These are phyloP conservation scores for Colius striatus DNA, from an alignment of 2,113 vertebrate genomes.

Conservation along the genomic window DNA sequence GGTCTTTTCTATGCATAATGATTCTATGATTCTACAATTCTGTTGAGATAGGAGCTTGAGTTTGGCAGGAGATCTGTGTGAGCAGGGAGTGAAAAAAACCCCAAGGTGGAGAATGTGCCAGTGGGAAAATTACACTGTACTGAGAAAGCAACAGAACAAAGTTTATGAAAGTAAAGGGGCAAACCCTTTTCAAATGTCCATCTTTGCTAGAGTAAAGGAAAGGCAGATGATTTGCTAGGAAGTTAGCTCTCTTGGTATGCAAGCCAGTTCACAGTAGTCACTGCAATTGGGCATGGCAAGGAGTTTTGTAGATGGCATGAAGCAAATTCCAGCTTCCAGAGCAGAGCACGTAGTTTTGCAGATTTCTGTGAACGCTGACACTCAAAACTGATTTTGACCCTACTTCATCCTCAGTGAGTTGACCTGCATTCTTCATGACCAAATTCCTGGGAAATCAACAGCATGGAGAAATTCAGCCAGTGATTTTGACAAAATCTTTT, in stretches of 20 bases:
- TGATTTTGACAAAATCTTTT: neutral
- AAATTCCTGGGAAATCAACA: neutral
- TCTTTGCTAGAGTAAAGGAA: neutral
- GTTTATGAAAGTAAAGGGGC: neutral
- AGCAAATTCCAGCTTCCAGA: neutral
- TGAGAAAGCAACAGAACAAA: neutral
- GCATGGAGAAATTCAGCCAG: neutral
- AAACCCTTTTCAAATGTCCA: neutral
- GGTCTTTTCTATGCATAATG: too few species aligned
- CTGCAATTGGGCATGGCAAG: neutral
- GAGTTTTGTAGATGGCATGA: neutral
- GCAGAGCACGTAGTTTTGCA: neutral
- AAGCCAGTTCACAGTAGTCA: neutral
- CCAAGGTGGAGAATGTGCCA: neutral
- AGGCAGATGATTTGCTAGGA: neutral
- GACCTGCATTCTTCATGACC: neutral
- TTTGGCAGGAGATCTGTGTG: neutral
- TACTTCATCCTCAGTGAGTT: neutral
- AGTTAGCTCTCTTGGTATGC: neutral
- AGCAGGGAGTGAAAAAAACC: neutral
- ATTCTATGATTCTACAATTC: too few species aligned
- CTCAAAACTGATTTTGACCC: neutral
- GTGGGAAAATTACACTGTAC: constrained; percentile 3
- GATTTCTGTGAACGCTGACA: neutral
- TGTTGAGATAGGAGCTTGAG: neutral